Evolutionary conservation across 2,888 invertebrate species (phyloP).

Genomic region (Cactoblastis cactorum): DNA sequence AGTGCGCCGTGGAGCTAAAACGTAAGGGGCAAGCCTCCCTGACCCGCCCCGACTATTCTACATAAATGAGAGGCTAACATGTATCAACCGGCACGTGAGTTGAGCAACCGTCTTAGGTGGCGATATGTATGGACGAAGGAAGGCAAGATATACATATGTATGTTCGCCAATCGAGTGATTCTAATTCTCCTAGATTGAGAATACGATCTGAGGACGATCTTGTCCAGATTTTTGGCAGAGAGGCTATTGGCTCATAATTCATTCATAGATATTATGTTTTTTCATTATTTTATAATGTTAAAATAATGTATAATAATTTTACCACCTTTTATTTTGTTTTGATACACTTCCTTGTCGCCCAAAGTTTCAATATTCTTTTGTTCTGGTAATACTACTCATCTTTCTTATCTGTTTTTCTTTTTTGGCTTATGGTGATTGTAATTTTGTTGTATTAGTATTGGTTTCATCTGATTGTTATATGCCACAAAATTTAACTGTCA

Average conservation of each 20-base stretch:
- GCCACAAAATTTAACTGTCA: too few species aligned
- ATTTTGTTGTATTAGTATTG: too few species aligned
- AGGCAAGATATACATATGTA: not conserved
- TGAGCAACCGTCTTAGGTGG: not conserved
- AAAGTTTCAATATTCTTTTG: too few species aligned
- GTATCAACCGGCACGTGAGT: constrained; percentile 1
- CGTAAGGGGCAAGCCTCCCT: not conserved
- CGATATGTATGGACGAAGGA: constrained; percentile 9
- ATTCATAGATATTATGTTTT: too few species aligned
- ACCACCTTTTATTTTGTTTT: too few species aligned
- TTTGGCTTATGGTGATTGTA: too few species aligned
- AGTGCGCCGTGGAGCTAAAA: constrained; percentile 9
- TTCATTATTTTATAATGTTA: too few species aligned
- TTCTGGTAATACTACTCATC: too few species aligned
- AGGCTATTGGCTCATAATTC: not conserved
- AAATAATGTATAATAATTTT: too few species aligned
- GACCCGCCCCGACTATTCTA: not conserved
- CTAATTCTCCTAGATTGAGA: not conserved
- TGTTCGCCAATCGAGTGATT: not conserved
- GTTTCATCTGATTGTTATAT: too few species aligned
- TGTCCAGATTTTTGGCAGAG: not conserved
- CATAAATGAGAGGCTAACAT: constrained; percentile 3
- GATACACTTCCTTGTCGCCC: too few species aligned
- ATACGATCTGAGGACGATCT: not conserved
- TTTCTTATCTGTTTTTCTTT: too few species aligned